Percentiles rank a stretch among this genome's conserved stretches.
Conservation (phyloP, 92 coral and sea anemone genomes). For the Siderastrea siderea region DNA sequence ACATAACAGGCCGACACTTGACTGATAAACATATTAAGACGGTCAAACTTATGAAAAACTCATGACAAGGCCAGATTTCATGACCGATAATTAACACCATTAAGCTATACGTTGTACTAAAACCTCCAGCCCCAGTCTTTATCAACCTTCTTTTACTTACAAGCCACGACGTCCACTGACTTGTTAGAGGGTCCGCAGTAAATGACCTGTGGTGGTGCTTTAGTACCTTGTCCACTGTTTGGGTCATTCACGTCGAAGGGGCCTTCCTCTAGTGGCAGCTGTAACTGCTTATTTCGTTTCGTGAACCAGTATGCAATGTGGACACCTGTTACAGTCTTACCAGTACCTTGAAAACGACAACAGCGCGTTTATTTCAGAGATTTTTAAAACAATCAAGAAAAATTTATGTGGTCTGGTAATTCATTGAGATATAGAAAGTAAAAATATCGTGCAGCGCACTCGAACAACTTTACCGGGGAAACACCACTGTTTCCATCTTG, state of each 20-base stretch:
- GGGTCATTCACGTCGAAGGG: not conserved
- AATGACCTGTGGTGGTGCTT: constrained; percentile 81
- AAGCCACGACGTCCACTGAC: constrained; percentile 94
- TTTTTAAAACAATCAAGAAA: too few relatives aligned
- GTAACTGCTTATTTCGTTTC: constrained; percentile 54
- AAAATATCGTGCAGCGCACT: too few relatives aligned
- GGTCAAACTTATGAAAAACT: too few relatives aligned
- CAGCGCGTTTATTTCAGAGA: not conserved
- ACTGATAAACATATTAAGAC: too few relatives aligned
- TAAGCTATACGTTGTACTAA: too few relatives aligned
- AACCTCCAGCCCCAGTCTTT: not conserved
- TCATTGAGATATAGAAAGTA: too few relatives aligned
- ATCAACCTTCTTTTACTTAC: constrained; percentile 34
- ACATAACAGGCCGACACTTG: too few relatives aligned
- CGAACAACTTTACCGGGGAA: too few relatives aligned
- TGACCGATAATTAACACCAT: too few relatives aligned
- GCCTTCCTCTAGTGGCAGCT: not conserved
- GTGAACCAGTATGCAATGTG: constrained; percentile 96
- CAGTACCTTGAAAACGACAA: constrained; percentile 76
- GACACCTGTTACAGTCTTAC: constrained; percentile 94
- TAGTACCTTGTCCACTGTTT: not conserved
- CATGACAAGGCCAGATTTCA: too few relatives aligned
- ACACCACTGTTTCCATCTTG: too few relatives aligned
- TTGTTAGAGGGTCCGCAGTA: constrained; percentile 99
- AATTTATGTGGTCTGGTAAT: too few relatives aligned